Evolutionary conservation across 2,113 vertebrate genomes (phyloP).

Genomic region (Symphodus melops): DNA sequence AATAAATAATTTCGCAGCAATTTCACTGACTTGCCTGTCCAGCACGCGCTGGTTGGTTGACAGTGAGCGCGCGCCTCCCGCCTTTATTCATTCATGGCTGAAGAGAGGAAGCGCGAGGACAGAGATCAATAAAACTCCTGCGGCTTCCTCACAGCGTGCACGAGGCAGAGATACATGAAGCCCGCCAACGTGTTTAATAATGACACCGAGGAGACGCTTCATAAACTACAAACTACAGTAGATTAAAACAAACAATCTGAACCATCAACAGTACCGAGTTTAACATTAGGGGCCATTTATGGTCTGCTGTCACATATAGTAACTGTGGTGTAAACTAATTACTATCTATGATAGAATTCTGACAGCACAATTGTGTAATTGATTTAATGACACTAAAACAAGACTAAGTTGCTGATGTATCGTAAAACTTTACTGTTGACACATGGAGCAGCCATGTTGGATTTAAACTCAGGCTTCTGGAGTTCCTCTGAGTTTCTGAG

Average conservation of each 20-base stretch:
- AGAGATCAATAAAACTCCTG: slow-evolving; percentile 27
- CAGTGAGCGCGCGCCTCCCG: slow-evolving; percentile 9
- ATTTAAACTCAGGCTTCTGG: too few species aligned
- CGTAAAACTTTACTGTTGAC: too few species aligned
- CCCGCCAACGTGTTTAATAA: background rate
- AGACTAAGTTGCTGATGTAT: too few species aligned
- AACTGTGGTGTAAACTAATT: too few species aligned
- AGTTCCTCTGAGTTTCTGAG: too few species aligned
- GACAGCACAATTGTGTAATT: too few species aligned
- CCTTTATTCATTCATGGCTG: slow-evolving; percentile 29
- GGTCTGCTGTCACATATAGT: too few species aligned
- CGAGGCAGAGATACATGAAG: background rate
- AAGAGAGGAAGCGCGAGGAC: background rate
- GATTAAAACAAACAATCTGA: background rate
- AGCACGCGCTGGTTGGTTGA: background rate
- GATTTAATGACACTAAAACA: too few species aligned
- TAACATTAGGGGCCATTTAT: too few species aligned
- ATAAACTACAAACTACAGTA: background rate
- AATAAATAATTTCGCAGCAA: background rate
- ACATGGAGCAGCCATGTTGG: too few species aligned
- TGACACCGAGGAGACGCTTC: background rate
- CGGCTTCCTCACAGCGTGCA: background rate
- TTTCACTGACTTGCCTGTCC: background rate
- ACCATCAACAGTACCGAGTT: background rate
- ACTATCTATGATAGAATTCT: too few species aligned